Evolutionary conservation across 2,797 vertebrate species (phyloP), one percentile per base, ranked within the genome.

Genomic region (Thunnus albacares): DNA sequence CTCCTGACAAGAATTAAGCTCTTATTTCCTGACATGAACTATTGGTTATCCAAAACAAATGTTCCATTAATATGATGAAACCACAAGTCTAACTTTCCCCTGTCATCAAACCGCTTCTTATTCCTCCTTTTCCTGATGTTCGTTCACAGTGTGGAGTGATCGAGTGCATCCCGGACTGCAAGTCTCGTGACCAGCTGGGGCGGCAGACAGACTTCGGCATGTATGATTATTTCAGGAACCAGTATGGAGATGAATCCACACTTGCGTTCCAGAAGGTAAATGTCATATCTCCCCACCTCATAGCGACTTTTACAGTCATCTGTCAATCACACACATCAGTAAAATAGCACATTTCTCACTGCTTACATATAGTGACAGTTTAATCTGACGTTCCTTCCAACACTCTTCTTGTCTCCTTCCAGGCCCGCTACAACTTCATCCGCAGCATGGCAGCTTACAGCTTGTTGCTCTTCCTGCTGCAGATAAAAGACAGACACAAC

Each of bases 391-490:
- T 10, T 68, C 1, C 8, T 9, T 76, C 26, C 6, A 15, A 71
- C 10, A 0, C n/a, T 64, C 43, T 38, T 41, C 14, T 52, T 13
- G 15, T 65, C 12, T 84, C 35, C 58, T 70, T 64, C 20, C 73
- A 99, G 98, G 98, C 98, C 0, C 96, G 98, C 63, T 99, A 99
- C 88, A 99, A 98, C 93, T 99, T 99, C 84, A 99, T 99, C 91
- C 96, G 98, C 84, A 99, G 98, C 38, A 99, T 98, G 98, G 98
- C 98, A 1, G 98, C 98, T 1, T 99, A 99, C 76, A 99, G 98
- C 86, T 95, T 99, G 71, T 94, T 99, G 79, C 94, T 99, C 14
- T 99, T 98, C 93, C 94, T 99, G 94, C 96, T 99, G 66, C 98
- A 99, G 93, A 98, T 99, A 75, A 99, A 99, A 90, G 98, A 98